Conservation (phyloP, 2,797 vertebrate species). For the Amniataba percoides region DNA sequence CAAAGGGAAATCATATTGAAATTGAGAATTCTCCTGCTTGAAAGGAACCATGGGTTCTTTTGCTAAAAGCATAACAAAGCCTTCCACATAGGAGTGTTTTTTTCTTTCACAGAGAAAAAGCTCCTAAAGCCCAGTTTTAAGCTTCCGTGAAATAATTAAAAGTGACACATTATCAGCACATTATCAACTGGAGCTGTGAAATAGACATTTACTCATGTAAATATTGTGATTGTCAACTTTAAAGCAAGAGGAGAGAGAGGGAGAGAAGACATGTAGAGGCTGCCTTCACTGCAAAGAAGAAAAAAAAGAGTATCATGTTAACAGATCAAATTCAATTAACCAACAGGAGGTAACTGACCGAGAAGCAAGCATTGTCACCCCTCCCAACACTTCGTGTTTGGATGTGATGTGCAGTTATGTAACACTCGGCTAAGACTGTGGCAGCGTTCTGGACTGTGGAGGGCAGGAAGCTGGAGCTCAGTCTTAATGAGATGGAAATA, state of each 20-base stretch:
- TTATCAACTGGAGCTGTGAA: slow-evolving; percentile 8
- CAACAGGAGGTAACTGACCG: slow-evolving; percentile 27
- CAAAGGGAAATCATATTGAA: slow-evolving; percentile 21
- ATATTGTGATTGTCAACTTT: background rate
- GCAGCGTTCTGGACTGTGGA: background rate
- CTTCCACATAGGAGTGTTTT: background rate
- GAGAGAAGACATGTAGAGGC: background rate
- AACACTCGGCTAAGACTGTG: slow-evolving; percentile 6
- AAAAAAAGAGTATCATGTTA: slow-evolving; percentile 9
- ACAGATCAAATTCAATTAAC: slow-evolving; percentile 55
- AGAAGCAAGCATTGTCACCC: slow-evolving; percentile 17
- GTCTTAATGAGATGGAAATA: slow-evolving; percentile 29
- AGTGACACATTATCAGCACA: background rate
- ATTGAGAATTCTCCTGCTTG: background rate
- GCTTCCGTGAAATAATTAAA: slow-evolving; percentile 6
- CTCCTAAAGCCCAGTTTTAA: background rate
- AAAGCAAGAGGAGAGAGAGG: slow-evolving; percentile 5
- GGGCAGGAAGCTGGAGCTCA: background rate
- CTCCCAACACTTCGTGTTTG: slow-evolving; percentile 10
- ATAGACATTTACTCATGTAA: slow-evolving; percentile 1
- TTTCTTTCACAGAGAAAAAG: background rate
- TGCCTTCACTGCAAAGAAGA: background rate
- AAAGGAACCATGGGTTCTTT: background rate
- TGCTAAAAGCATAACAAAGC: background rate
- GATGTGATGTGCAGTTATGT: slow-evolving; percentile 32